phyloP scores from a whole-genome alignment of 2,113 vertebrate species.

The Phycodurus eques region DNA sequence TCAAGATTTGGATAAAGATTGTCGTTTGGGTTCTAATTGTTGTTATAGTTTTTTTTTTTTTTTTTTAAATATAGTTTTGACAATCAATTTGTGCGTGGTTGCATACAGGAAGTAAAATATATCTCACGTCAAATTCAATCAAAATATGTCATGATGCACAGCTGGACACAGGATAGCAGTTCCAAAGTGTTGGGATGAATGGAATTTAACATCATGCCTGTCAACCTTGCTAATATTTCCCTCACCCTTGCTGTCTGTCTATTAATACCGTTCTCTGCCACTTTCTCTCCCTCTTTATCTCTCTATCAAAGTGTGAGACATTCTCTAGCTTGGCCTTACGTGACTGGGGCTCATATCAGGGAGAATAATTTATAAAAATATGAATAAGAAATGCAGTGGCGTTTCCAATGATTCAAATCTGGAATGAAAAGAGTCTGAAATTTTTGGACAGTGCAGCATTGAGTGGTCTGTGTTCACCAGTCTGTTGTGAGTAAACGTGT shows the following conservation, averaged over 20 bases:
- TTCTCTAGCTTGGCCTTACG: slow-evolving; percentile 71
- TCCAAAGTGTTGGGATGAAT: not conserved
- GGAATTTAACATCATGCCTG: slow-evolving; percentile 3
- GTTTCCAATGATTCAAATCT: slow-evolving; percentile 70
- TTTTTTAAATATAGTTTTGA: not conserved
- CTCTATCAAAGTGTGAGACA: slow-evolving; percentile 43
- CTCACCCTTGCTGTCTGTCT: slow-evolving; percentile 14
- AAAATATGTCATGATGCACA: not conserved
- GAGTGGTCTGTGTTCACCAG: slow-evolving; percentile 69
- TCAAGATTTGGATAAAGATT: not conserved
- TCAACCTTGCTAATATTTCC: slow-evolving; percentile 30
- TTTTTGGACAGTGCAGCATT: slow-evolving; percentile 72
- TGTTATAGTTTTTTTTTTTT: too few species aligned
- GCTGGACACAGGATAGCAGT: not conserved
- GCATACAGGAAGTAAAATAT: not conserved
- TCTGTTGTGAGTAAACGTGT: slow-evolving; percentile 68
- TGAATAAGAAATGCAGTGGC: slow-evolving; percentile 75
- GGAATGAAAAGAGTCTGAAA: slow-evolving; percentile 74
- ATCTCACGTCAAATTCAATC: not conserved
- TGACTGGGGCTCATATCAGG: slow-evolving; percentile 77
- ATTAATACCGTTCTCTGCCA: slow-evolving; percentile 23
- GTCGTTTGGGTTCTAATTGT: too few species aligned
- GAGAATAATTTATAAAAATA: slow-evolving; percentile 75
- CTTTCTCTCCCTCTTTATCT: slow-evolving; percentile 28
- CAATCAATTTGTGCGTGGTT: not conserved